Evolutionary conservation across 2,113 vertebrate genomes (phyloP), one percentile per base, ranked within the genome.

Genomic region (Platichthys flesus): DNA sequence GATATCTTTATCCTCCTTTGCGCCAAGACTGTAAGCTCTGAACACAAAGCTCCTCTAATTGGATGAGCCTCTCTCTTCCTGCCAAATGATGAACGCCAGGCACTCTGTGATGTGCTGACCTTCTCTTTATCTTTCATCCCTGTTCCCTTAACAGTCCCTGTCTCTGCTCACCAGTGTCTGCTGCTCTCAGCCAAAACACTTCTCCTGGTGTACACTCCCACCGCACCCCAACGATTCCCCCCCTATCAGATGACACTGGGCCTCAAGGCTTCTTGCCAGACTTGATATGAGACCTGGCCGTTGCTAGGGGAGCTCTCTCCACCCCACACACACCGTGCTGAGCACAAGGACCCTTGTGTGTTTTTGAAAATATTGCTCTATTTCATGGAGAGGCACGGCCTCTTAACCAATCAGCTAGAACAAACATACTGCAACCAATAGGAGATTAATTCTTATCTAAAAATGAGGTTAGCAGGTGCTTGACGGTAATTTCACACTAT

Each of bases 201-300:
- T 64, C 79, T 67, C 63, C 79, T 9, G 67, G 81, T 52, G 59
- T 4, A 56, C 35, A 21, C 59, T 71, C 58, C 45, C 60, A 62
- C 73, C 42, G 59, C 81, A 49, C 66, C 78, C 80, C 68, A 61
- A 67, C 13, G 23, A 74, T 80, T 76, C 72, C 70, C 76, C 79
- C 67, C 81, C 83, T 91, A 91, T 93, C 91, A 81, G 72, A 89
- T 92, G 88, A 89, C 90, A 80, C 74, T 24, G 81, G 85, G 87
- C 81, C 87, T 90, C 89, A 76, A 85, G 79, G 87, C 84, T 67
- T 81, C 80, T 74, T 89, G 90, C 88, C 86, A 89, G 58, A 78
- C 72, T 60, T 87, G 85, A 93, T 87, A 92, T 90, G 79, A 90
- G 88, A 86, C 88, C 85, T 76, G 63, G 23, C 61, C 24, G 85